A percentile compares a stretch with the other conserved stretches of the same genome.
phyloP scores from a whole-genome alignment of 2,888 invertebrate genomes.

The Allygus modestus region DNA sequence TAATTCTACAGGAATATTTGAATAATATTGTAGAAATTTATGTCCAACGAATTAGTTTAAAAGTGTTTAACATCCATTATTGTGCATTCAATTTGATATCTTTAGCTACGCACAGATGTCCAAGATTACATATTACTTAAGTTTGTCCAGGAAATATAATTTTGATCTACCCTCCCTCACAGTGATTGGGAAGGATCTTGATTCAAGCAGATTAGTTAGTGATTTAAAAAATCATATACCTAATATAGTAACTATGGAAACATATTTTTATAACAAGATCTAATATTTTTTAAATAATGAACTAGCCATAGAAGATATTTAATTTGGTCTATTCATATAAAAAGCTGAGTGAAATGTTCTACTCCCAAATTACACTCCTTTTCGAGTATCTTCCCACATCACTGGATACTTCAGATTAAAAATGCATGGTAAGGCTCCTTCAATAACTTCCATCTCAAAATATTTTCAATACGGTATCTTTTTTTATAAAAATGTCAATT shows the following conservation, averaged over 20 bases:
- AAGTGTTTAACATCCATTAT: neutral
- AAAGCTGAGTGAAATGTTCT: neutral
- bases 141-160: neutral
- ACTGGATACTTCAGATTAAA: constrained; percentile 13
- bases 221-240: neutral
- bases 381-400: constrained; percentile 24
- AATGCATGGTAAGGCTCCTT: constrained; percentile 29
- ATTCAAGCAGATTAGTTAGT: too few species aligned
- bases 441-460: neutral
- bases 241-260: neutral
- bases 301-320: constrained; percentile 29
- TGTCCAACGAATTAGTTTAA: neutral
- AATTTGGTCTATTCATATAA: neutral
- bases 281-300: neutral
- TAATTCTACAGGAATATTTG: neutral
- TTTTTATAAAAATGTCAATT: constrained; percentile 12
- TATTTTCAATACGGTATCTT: neutral
- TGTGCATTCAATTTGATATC: neutral
- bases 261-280: constrained; percentile 17
- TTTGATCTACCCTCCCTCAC: neutral
- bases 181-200: constrained; percentile 12
- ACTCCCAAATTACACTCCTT: neutral
- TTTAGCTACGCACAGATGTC: constrained; percentile 7
- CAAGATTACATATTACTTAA: neutral
- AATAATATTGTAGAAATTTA: neutral